These are phyloP conservation scores for Lasioglossum zephyrum DNA, from an alignment of 2,888 invertebrate species.

Conservation along the genomic window DNA sequence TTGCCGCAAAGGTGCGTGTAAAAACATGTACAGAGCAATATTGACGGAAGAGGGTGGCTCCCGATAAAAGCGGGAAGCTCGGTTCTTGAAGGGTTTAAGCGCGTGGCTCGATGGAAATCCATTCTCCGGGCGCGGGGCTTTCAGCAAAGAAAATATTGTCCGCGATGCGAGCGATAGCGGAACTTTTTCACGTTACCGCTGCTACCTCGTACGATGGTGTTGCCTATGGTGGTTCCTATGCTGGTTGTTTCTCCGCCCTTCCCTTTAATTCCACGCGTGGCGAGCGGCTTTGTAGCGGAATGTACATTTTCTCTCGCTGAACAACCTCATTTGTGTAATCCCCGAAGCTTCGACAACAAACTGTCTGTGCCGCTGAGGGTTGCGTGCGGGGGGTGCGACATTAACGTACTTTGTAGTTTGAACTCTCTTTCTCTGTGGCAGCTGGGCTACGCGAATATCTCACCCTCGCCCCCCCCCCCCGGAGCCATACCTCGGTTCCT, in stretches of 20 bases:
- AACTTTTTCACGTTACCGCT: constrained; percentile 62
- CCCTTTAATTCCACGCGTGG: constrained; percentile 69
- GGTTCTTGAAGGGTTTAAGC: constrained; percentile 69
- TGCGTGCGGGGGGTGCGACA: constrained; percentile 64
- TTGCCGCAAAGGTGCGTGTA: constrained; percentile 30
- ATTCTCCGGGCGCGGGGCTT: constrained; percentile 65
- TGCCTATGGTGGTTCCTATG: neutral
- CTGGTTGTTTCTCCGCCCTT: constrained; percentile 14
- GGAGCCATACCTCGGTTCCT: neutral
- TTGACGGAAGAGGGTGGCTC: constrained; percentile 43
- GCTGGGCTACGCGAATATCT: neutral
- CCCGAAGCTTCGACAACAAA: constrained; percentile 80
- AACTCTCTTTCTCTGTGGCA: constrained; percentile 36
- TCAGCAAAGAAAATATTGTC: constrained; percentile 74
- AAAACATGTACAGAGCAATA: constrained; percentile 50
- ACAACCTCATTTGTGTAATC: constrained; percentile 81
- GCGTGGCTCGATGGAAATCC: constrained; percentile 67
- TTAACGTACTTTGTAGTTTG: constrained; percentile 77
- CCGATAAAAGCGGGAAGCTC: constrained; percentile 60
- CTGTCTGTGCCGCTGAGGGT: constrained; percentile 66
- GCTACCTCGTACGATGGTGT: neutral
- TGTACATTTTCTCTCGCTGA: constrained; percentile 74
- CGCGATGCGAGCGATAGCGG: constrained; percentile 62
- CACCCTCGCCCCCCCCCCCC: neutral
- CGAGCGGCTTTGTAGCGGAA: constrained; percentile 70